phyloP scores from a whole-genome alignment of 2,888 invertebrate genomes.

The Hetaerina titia region DNA sequence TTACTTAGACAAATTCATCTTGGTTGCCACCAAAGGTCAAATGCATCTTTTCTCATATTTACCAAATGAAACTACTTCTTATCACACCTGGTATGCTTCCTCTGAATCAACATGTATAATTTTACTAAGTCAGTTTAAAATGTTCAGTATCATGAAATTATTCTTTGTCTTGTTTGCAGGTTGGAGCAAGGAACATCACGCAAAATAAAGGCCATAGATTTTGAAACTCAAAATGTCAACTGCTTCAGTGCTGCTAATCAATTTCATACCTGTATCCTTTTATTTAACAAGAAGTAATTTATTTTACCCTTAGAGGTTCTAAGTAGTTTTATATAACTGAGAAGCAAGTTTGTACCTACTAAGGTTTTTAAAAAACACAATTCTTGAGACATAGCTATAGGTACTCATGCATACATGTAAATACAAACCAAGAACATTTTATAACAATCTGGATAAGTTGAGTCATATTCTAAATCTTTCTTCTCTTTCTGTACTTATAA shows the following conservation, averaged over 20 bases:
- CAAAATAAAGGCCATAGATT: slow-evolving; percentile 64
- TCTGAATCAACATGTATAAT: not conserved
- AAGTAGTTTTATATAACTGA: too few species aligned
- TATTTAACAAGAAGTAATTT: not conserved
- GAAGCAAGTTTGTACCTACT: too few species aligned
- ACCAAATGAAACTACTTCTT: slow-evolving; percentile 47
- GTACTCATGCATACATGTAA: too few species aligned
- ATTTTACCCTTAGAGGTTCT: too few species aligned
- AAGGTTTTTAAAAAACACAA: too few species aligned
- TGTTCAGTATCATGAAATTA: not conserved
- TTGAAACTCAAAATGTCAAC: slow-evolving; percentile 70
- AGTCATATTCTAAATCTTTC: too few species aligned
- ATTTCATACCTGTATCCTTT: slow-evolving; percentile 71
- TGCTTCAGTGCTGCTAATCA: slow-evolving; percentile 70
- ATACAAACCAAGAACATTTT: too few species aligned
- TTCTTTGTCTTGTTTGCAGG: not conserved
- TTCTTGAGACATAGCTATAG: too few species aligned
- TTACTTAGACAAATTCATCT: slow-evolving; percentile 70
- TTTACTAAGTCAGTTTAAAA: not conserved
- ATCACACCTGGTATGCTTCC: slow-evolving; percentile 13
- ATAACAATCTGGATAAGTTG: too few species aligned
- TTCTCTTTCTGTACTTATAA: too few species aligned
- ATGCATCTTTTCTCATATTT: slow-evolving; percentile 69
- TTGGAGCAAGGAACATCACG: not conserved
- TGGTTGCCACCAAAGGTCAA: slow-evolving; percentile 62